phyloP scores from a whole-genome alignment of 2,797 vertebrate species.

The Sorex maritimensis region DNA sequence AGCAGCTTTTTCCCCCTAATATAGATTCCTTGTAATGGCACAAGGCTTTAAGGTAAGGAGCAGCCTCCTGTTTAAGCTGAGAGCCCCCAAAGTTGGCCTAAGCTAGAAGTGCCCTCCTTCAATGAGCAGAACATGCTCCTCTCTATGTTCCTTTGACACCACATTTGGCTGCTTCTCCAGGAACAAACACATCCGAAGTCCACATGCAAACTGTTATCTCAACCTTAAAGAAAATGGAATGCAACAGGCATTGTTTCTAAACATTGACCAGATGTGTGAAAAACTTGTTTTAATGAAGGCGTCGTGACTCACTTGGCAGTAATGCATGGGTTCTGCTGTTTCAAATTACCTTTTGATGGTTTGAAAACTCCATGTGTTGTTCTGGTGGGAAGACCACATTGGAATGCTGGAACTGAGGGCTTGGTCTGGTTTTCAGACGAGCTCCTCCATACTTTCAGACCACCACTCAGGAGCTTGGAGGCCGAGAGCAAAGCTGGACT shows the following conservation, averaged over 20 bases:
- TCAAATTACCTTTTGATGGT: constrained; percentile 69
- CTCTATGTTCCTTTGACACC: neutral
- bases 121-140: neutral
- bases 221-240: constrained; percentile 22
- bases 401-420: neutral
- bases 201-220: constrained; percentile 10
- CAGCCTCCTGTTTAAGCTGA: too few relatives aligned
- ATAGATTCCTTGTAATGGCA: neutral
- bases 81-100: neutral
- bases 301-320: constrained; percentile 60
- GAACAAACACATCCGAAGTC: constrained; percentile 31
- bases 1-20: neutral
- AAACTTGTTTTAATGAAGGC: constrained; percentile 53
- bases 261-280: constrained; percentile 75
- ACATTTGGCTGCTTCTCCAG: constrained; percentile 15
- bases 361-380: constrained; percentile 42
- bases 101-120: neutral
- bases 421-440: neutral
- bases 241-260: constrained; percentile 18
- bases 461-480: neutral
- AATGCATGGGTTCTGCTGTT: constrained; percentile 58
- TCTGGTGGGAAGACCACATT: neutral
- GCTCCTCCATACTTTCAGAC: neutral
- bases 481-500: neutral
- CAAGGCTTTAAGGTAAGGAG: too few relatives aligned